Evolutionary conservation across 2,113 vertebrate genomes (phyloP).

Genomic region (Oreochromis niloticus): DNA sequence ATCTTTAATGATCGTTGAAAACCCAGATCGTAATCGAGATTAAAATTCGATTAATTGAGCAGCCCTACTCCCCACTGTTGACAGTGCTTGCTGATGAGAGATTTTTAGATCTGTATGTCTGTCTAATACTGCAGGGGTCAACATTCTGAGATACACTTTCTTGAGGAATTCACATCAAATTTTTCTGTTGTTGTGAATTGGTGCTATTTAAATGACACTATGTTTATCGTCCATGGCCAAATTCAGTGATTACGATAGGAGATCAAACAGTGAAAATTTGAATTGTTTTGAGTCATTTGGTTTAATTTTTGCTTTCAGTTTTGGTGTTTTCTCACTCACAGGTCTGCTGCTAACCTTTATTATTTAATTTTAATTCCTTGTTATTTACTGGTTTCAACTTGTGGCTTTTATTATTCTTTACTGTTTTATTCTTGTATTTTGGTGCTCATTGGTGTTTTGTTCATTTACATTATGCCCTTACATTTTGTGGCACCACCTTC

Average conservation of each 20-base stretch:
- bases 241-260: not conserved
- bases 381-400: not conserved
- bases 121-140: not conserved
- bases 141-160: not conserved
- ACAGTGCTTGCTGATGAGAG: not conserved
- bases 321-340: not conserved
- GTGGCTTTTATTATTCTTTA: not conserved
- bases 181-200: not conserved
- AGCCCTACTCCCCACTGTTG: not conserved
- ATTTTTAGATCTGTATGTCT: not conserved
- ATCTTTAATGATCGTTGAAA: too few species aligned
- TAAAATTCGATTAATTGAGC: too few species aligned
- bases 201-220: not conserved
- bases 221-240: not conserved
- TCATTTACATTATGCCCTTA: not conserved
- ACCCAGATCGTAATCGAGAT: too few species aligned
- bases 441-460: not conserved
- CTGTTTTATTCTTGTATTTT: not conserved
- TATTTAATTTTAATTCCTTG: not conserved
- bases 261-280: not conserved
- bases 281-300: not conserved
- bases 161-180: not conserved
- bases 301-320: not conserved
- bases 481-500: not conserved
- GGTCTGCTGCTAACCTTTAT: not conserved